Conservation (phyloP, 2,113 vertebrate species). For the Pionites leucogaster region DNA sequence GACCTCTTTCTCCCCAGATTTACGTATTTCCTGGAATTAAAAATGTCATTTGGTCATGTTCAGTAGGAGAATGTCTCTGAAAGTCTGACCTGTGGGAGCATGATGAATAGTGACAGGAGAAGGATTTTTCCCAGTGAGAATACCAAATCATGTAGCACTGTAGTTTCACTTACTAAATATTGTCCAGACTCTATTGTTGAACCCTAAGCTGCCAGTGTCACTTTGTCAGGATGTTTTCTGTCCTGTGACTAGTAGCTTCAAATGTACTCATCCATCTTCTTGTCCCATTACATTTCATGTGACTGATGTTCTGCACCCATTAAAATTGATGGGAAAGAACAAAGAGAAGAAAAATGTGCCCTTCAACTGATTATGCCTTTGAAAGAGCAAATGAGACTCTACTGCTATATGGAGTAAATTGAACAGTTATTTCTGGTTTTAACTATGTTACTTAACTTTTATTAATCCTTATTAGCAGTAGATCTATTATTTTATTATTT, state of each 20-base stretch:
- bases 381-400: conserved; percentile 78
- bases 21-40: conserved; percentile 59
- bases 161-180: conserved; percentile 72
- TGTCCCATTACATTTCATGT: conserved; percentile 88
- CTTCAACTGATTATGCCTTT: conserved; percentile 85
- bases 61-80: conserved; percentile 53
- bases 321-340: conserved; percentile 89
- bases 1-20: conserved; percentile 31
- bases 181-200: conserved; percentile 67
- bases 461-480: conserved; percentile 16
- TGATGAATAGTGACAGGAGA: conserved; percentile 64
- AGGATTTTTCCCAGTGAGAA: conserved; percentile 64
- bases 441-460: conserved; percentile 36
- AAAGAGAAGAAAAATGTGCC: conserved; percentile 81
- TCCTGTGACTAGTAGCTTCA: conserved; percentile 81
- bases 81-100: conserved; percentile 42
- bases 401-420: conserved; percentile 71
- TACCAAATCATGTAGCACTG: conserved; percentile 47
- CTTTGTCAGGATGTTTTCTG: conserved; percentile 82
- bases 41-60: conserved; percentile 49
- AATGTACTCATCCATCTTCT: conserved; percentile 92
- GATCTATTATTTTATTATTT: background rate
- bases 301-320: conserved; percentile 91
- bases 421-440: conserved; percentile 52
- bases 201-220: conserved; percentile 64